Conservation (phyloP, 2,113 vertebrate genomes). For the Montifringilla adamsi region DNA sequence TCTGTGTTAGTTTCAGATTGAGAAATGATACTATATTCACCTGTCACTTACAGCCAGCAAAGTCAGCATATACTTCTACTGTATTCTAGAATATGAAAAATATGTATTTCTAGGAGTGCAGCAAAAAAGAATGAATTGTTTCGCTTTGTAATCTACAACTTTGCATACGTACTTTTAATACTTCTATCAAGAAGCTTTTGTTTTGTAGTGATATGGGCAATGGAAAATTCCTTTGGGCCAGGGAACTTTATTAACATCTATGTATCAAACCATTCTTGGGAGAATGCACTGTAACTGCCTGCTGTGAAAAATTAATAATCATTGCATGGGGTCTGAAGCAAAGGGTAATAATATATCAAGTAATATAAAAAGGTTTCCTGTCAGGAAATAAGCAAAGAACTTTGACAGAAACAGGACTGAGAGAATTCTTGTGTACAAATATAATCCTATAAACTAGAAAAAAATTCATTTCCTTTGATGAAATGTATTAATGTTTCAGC, state of each 20-base stretch:
- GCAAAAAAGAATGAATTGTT: not conserved
- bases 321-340: not conserved
- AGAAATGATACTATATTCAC: not conserved
- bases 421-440: not conserved
- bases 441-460: not conserved
- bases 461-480: not conserved
- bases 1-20: not conserved
- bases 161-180: not conserved
- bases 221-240: not conserved
- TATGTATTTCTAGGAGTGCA: not conserved
- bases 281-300: not conserved
- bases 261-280: not conserved
- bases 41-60: not conserved
- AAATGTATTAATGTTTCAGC: not conserved
- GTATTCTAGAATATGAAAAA: not conserved
- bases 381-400: not conserved
- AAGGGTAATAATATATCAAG: not conserved
- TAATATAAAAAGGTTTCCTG: not conserved
- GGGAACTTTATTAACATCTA: not conserved
- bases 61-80: not conserved
- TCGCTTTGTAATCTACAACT: fast-evolving
- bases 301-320: not conserved
- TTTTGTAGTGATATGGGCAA: not conserved
- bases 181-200: not conserved
- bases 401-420: not conserved